Conservation (phyloP, 2,797 vertebrate genomes). For the Myotis daubentonii region DNA sequence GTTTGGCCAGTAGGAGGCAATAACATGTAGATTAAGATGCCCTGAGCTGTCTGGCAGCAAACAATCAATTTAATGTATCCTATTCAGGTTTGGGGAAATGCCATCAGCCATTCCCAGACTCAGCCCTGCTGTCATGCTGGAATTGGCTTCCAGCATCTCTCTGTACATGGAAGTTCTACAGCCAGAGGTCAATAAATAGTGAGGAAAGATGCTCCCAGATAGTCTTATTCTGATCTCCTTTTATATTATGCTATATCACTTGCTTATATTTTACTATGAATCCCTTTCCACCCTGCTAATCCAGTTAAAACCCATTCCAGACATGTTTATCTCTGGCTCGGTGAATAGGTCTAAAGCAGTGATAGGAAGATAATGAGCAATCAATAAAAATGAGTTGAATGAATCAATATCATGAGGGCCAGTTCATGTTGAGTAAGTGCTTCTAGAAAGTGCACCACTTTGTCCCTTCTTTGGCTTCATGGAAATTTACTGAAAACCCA, state of each 20-base stretch:
- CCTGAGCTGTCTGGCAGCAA: too few species aligned
- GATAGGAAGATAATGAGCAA: not conserved
- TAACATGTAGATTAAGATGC: too few species aligned
- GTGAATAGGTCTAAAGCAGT: not conserved
- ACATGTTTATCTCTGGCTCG: not conserved
- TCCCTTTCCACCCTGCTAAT: not conserved
- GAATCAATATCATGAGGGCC: not conserved
- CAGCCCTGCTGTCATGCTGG: too few species aligned
- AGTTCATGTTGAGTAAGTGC: not conserved
- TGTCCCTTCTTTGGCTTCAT: constrained; percentile 17
- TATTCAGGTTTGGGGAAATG: too few species aligned
- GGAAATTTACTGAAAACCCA: not conserved
- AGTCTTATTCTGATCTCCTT: constrained; percentile 4
- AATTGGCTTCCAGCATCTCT: not conserved
- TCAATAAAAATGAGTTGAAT: not conserved
- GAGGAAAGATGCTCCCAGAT: not conserved
- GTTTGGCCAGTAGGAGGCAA: too few species aligned
- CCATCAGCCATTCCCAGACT: too few species aligned
- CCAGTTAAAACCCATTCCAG: not conserved
- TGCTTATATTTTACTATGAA: constrained; percentile 20
- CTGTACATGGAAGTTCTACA: not conserved
- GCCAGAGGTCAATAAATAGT: not conserved
- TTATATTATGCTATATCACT: not conserved
- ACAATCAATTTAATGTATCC: too few species aligned
- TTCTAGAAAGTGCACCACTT: not conserved